A percentile compares a stretch with the other conserved stretches of the same genome.
These are phyloP conservation scores for Ypsolopha scabrella DNA, from an alignment of 2,888 invertebrate genomes.

Conservation along the genomic window DNA sequence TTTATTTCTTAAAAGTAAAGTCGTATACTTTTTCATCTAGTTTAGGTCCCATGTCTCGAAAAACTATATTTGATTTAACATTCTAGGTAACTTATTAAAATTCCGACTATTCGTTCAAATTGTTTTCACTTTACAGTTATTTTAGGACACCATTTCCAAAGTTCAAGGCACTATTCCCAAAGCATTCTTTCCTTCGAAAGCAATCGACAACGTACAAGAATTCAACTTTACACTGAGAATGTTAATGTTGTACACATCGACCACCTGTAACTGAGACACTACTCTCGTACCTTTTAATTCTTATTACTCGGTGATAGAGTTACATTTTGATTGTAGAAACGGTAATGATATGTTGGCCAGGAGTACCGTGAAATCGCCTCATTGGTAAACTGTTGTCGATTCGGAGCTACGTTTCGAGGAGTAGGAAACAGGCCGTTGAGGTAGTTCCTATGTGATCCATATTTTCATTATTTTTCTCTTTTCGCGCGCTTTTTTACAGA, in stretches of 20 bases:
- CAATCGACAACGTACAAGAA: not conserved
- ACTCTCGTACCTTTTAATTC: not conserved
- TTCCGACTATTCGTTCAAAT: no score
- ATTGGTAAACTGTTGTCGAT: constrained; percentile 18
- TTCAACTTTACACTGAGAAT: not conserved
- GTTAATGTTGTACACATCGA: not conserved
- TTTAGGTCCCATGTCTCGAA: no score
- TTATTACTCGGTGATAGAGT: not conserved
- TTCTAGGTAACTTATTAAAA: no score
- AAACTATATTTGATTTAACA: no score
- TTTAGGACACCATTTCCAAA: no score
- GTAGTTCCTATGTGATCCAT: not conserved
- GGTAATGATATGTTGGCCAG: not conserved
- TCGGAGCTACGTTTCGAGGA: not conserved
- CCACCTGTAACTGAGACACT: not conserved
- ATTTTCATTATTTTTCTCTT: not conserved
- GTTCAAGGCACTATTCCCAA: no score
- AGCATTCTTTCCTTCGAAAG: not conserved
- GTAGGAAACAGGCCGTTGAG: not conserved
- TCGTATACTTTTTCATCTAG: no score
- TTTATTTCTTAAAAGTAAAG: no score
- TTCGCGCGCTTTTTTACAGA: not conserved
- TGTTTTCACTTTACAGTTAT: no score
- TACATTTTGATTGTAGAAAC: not conserved
- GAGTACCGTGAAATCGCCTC: constrained; percentile 26